Percentiles rank a stretch among this genome's conserved stretches.
Evolutionary conservation across 92 coral and sea anemone species (phyloP).

Genomic region (Palythoa grandis): DNA sequence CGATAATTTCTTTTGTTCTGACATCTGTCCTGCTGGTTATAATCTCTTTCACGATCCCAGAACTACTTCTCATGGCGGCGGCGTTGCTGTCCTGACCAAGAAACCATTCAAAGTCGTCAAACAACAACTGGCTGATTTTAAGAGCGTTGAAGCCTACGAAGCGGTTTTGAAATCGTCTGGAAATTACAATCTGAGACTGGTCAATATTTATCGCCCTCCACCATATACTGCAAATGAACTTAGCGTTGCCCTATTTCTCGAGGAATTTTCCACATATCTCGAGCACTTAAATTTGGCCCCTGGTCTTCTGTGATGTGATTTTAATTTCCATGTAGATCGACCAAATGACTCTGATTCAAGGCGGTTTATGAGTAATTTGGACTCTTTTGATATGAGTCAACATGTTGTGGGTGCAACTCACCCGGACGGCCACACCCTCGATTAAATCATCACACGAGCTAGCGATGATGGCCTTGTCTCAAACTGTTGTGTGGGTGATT

Average conservation of each 20-base stretch:
- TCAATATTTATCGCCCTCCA: constrained; percentile 34
- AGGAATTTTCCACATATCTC: neutral
- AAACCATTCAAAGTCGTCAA: neutral
- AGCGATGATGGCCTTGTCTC: neutral
- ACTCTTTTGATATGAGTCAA: constrained; percentile 42
- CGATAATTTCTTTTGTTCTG: constrained; percentile 38
- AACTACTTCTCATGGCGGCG: constrained; percentile 41
- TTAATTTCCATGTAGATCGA: constrained; percentile 33
- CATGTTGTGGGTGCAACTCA: constrained; percentile 39
- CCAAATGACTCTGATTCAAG: constrained; percentile 41
- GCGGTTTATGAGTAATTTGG: constrained; percentile 41
- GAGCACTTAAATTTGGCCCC: neutral
- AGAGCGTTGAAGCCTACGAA: neutral
- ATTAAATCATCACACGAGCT: neutral
- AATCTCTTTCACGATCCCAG: constrained; percentile 42
- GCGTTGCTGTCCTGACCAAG: constrained; percentile 35
- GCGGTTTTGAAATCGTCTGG: neutral
- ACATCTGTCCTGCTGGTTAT: constrained; percentile 47
- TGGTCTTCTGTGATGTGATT: constrained; percentile 7
- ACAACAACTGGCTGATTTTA: neutral
- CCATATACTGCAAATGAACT: constrained; percentile 37
- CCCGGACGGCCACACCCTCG: neutral
- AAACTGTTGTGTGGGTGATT: neutral
- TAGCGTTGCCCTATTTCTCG: constrained; percentile 35
- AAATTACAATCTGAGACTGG: neutral